Evolutionary conservation across 1,140 invertebrate species (phyloP).

Genomic region (Leucophenga varia): DNA sequence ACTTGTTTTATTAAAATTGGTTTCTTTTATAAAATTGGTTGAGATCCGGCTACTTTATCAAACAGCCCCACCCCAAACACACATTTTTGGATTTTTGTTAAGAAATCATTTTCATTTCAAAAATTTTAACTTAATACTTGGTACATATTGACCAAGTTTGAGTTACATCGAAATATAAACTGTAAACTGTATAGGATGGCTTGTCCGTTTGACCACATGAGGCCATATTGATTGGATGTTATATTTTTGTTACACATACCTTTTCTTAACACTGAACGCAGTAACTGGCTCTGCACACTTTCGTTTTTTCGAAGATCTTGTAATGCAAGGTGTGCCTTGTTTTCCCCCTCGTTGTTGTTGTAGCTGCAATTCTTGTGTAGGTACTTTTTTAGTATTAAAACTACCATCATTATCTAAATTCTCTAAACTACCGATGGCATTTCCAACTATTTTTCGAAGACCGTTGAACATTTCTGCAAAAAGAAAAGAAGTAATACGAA

Average conservation of each 20-base stretch:
- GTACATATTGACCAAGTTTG: no score
- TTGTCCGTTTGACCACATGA: no score
- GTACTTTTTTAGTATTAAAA: conserved; percentile 15
- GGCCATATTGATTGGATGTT: no score
- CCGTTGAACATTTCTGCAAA: conserved; percentile 71
- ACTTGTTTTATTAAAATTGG: no score
- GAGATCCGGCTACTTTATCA: no score
- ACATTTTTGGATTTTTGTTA: no score
- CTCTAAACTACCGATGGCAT: conserved; percentile 58
- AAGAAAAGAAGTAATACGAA: conserved; percentile 29
- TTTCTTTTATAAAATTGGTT: no score
- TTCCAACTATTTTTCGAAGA: conserved; percentile 73
- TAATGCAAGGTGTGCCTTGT: conserved; percentile 56
- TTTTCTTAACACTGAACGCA: conserved; percentile 60
- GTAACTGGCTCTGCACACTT: conserved; percentile 58
- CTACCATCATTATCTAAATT: conserved; percentile 38
- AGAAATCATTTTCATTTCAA: no score
- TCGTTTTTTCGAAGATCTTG: conserved; percentile 64
- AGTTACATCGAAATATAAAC: no score
- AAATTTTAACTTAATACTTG: no score
- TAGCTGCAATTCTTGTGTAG: conserved; percentile 53
- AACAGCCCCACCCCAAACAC: no score
- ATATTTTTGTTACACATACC: conserved; percentile 46
- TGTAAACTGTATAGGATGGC: no score
- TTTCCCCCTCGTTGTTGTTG: conserved; percentile 48